These are phyloP conservation scores for Cataglyphis cursor DNA, from an alignment of 2,888 invertebrate species.

Conservation along the genomic window DNA sequence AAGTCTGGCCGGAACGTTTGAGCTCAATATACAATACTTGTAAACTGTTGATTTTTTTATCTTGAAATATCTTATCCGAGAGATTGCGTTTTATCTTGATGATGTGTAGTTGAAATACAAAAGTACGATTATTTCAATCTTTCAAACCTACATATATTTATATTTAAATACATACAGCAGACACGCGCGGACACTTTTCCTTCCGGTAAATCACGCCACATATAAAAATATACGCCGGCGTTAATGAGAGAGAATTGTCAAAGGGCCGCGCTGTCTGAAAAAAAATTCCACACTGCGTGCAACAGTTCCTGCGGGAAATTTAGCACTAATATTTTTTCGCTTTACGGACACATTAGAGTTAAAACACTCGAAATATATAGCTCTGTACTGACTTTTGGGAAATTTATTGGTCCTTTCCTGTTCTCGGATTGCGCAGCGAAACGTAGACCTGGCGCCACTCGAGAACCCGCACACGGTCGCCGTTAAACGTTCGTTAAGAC, in stretches of 20 bases:
- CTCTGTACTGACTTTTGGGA: slow-evolving; percentile 64
- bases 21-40: too few species aligned
- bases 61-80: neutral
- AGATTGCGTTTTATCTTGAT: neutral
- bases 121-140: slow-evolving; percentile 7
- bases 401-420: slow-evolving; percentile 73
- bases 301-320: slow-evolving; percentile 69
- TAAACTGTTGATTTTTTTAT: neutral
- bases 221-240: slow-evolving; percentile 34
- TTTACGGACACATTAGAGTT: slow-evolving; percentile 59
- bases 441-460: slow-evolving; percentile 83
- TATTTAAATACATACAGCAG: neutral
- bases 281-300: slow-evolving; percentile 23
- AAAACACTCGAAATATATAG: slow-evolving; percentile 67
- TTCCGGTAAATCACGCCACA: slow-evolving; percentile 21
- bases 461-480: slow-evolving; percentile 76
- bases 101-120: neutral
- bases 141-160: slow-evolving; percentile 3
- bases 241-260: slow-evolving; percentile 53
- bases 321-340: slow-evolving; percentile 78
- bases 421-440: slow-evolving; percentile 63
- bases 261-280: slow-evolving; percentile 16
- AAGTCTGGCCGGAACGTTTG: too few species aligned
- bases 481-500: slow-evolving; percentile 84
- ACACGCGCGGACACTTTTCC: neutral